These are phyloP conservation scores for Macropodus opercularis DNA, from an alignment of 2,797 vertebrate species.

Conservation along the genomic window DNA sequence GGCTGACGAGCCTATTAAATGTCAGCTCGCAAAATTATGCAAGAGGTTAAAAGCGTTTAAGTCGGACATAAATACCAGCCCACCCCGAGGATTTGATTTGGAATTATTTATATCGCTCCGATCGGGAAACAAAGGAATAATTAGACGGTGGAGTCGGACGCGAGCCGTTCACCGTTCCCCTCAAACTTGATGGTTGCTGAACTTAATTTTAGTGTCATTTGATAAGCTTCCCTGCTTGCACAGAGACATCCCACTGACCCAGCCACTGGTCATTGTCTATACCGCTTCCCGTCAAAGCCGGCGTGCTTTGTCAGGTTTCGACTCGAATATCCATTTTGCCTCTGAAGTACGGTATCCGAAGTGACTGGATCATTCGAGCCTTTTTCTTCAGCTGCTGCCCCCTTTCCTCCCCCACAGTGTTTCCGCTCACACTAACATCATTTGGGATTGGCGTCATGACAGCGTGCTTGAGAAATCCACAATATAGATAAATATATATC, in stretches of 20 bases:
- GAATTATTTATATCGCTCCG: constrained; percentile 77
- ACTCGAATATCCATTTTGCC: constrained; percentile 97
- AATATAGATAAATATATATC: constrained; percentile 56
- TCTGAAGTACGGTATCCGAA: constrained; percentile 97
- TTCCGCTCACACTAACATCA: constrained; percentile 89
- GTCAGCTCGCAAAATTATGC: constrained; percentile 76
- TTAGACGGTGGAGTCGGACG: constrained; percentile 74
- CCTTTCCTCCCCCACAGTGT: constrained; percentile 86
- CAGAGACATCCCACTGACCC: constrained; percentile 99
- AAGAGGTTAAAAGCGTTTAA: constrained; percentile 68
- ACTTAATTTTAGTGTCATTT: constrained; percentile 99
- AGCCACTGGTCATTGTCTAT: constrained; percentile 99
- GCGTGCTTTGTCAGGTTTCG: constrained; percentile 97
- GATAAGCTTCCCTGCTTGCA: constrained; percentile 92
- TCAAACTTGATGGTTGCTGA: constrained; percentile 95
- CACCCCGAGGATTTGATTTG: constrained; percentile 73
- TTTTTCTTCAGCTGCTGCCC: constrained; percentile 93
- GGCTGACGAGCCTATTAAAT: constrained; percentile 76
- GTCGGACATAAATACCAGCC: constrained; percentile 65
- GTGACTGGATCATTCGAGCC: constrained; percentile 99
- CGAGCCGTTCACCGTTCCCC: constrained; percentile 80
- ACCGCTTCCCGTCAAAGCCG: constrained; percentile 96
- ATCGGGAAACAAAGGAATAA: constrained; percentile 87
- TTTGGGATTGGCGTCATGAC: constrained; percentile 89
- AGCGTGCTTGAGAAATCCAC: constrained; percentile 79